Percentiles rank a stretch among this genome's conserved stretches.
These are phyloP conservation scores for Esox niger DNA, from an alignment of 2,113 vertebrate species.

Conservation along the genomic window DNA sequence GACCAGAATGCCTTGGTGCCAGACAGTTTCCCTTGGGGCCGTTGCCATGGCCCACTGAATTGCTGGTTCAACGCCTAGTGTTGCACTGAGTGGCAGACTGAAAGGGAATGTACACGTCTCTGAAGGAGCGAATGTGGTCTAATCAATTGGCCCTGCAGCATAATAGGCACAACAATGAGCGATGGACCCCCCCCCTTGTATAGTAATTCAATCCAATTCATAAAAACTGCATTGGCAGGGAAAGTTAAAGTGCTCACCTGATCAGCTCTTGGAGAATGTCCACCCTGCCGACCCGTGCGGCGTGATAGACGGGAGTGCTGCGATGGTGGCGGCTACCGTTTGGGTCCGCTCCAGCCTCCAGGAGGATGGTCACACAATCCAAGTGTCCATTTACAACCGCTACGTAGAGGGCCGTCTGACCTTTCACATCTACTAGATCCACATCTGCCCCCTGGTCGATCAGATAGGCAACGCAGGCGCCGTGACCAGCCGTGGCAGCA, in stretches of 20 bases:
- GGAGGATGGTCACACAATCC: conserved; percentile 85
- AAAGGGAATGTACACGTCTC: too few species aligned
- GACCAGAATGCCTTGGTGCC: too few species aligned
- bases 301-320: conserved; percentile 89
- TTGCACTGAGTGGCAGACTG: too few species aligned
- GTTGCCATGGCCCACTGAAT: too few species aligned
- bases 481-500: conserved; percentile 86
- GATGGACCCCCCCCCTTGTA: too few species aligned
- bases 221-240: too few species aligned
- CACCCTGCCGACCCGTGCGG: conserved; percentile 81
- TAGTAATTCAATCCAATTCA: too few species aligned
- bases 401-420: conserved; percentile 89
- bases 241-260: conserved; percentile 64
- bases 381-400: conserved; percentile 91
- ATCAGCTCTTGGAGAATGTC: conserved; percentile 89
- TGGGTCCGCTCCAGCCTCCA: conserved; percentile 87
- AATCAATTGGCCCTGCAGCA: too few species aligned
- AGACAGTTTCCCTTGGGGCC: too few species aligned
- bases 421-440: conserved; percentile 92
- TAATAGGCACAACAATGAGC: too few species aligned
- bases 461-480: conserved; percentile 82
- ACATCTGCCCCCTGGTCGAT: conserved; percentile 86
- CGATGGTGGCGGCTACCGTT: conserved; percentile 92
- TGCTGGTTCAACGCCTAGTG: too few species aligned
- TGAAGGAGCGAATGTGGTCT: too few species aligned